phyloP scores from a whole-genome alignment of 2,888 invertebrate genomes.

The Drosophila prolongata region DNA sequence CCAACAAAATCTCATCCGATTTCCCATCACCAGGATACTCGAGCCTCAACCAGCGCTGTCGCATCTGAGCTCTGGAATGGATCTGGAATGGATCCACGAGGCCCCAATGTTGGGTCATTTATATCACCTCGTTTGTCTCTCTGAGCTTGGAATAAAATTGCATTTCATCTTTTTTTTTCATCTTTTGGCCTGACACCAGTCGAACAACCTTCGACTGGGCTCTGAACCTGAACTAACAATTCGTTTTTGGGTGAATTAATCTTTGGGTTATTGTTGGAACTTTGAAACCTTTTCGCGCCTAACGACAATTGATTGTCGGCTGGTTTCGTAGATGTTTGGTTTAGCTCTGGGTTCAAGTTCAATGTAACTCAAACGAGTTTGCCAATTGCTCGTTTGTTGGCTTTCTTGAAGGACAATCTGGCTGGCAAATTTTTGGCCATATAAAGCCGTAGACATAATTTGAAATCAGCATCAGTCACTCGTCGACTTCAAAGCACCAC shows the following conservation, averaged over 20 bases:
- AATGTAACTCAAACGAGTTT: slow-evolving; percentile 63
- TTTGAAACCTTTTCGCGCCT: slow-evolving; percentile 31
- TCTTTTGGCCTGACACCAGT: slow-evolving; percentile 6
- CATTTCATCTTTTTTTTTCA: slow-evolving; percentile 47
- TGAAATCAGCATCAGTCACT: slow-evolving; percentile 63
- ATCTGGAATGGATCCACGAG: slow-evolving; percentile 6
- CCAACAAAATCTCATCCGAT: not conserved
- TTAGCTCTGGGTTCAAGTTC: slow-evolving; percentile 72
- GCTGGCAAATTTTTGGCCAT: slow-evolving; percentile 41
- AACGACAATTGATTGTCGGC: slow-evolving; percentile 35
- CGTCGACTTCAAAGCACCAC: slow-evolving; percentile 50
- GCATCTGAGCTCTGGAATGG: slow-evolving; percentile 19
- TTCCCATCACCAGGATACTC: slow-evolving; percentile 3
- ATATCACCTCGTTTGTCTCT: slow-evolving; percentile 1
- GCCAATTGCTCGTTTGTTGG: slow-evolving; percentile 45
- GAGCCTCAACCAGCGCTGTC: slow-evolving; percentile 16
- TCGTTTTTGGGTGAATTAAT: slow-evolving; percentile 11
- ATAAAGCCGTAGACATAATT: slow-evolving; percentile 45
- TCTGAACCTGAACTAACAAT: slow-evolving; percentile 18
- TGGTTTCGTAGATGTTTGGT: slow-evolving; percentile 26
- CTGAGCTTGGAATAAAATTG: slow-evolving; percentile 53
- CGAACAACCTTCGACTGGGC: slow-evolving; percentile 16
- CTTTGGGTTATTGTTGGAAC: slow-evolving; percentile 23
- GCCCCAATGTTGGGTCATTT: slow-evolving; percentile 1
- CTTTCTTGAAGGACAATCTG: slow-evolving; percentile 62